phyloP scores from a whole-genome alignment of 1,140 invertebrate species.

The Phocides pigmalion region DNA sequence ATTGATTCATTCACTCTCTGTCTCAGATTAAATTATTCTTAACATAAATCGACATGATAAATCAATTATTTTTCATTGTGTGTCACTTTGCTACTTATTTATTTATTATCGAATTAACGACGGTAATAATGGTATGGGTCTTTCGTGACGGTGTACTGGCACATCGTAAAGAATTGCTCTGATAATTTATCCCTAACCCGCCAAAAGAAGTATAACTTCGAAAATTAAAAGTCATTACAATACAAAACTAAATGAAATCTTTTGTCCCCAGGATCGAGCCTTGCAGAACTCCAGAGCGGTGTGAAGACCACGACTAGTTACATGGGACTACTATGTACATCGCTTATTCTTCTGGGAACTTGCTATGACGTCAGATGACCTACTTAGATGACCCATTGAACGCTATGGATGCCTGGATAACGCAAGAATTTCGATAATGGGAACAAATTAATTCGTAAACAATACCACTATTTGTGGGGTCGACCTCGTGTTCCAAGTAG shows the following conservation, averaged over 20 bases:
- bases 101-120: no score
- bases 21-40: no score
- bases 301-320: constrained; percentile 71
- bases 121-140: no score
- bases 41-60: no score
- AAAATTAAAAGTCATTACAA: neutral
- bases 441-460: constrained; percentile 52
- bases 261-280: constrained; percentile 63
- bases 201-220: no score
- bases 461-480: constrained; percentile 3
- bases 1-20: no score
- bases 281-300: constrained; percentile 72
- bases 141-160: no score
- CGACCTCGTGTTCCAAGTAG: neutral
- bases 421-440: constrained; percentile 55
- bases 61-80: no score
- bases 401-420: constrained; percentile 46
- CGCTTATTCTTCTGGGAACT: constrained; percentile 53
- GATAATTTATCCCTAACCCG: no score
- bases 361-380: constrained; percentile 69
- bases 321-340: constrained; percentile 56
- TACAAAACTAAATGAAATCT: constrained; percentile 8
- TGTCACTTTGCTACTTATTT: no score
- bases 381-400: constrained; percentile 47
- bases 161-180: no score